Conservation (phyloP, 1,140 invertebrate species). For the Fopius arisanus region DNA sequence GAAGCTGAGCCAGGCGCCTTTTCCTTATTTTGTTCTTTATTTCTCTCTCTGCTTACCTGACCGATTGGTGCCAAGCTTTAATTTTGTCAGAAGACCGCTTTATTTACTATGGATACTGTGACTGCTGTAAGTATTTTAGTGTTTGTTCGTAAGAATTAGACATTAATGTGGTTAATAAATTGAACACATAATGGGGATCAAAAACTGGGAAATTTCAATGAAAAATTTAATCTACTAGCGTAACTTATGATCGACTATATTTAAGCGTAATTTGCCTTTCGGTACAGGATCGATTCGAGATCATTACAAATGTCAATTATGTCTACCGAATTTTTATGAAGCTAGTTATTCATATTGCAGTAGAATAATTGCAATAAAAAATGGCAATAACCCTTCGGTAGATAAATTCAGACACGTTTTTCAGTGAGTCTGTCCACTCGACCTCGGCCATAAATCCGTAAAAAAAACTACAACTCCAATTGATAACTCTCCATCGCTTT, state of each 20-base stretch:
- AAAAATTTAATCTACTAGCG: no score
- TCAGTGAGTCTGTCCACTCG: not conserved
- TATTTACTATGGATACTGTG: conserved; percentile 50
- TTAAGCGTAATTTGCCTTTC: no score
- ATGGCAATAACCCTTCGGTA: not conserved
- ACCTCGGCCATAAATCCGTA: not conserved
- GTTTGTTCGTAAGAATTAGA: no score
- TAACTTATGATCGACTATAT: no score
- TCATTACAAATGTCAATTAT: no score
- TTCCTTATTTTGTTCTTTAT: not conserved
- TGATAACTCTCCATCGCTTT: not conserved
- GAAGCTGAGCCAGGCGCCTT: conserved; percentile 14
- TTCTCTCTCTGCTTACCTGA: not conserved
- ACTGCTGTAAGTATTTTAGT: conserved; percentile 51
- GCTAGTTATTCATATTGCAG: no score
- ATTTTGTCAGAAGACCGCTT: not conserved
- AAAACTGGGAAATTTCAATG: not conserved
- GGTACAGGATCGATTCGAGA: no score
- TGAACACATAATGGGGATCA: no score
- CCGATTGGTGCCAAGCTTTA: not conserved
- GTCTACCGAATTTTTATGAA: no score
- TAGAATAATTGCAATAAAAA: not conserved
- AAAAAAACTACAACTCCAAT: not conserved
- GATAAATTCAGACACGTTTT: not conserved
- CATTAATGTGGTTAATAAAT: no score